These are phyloP conservation scores for Prunella himalayana DNA, from an alignment of 2,113 vertebrate species.

Conservation along the genomic window DNA sequence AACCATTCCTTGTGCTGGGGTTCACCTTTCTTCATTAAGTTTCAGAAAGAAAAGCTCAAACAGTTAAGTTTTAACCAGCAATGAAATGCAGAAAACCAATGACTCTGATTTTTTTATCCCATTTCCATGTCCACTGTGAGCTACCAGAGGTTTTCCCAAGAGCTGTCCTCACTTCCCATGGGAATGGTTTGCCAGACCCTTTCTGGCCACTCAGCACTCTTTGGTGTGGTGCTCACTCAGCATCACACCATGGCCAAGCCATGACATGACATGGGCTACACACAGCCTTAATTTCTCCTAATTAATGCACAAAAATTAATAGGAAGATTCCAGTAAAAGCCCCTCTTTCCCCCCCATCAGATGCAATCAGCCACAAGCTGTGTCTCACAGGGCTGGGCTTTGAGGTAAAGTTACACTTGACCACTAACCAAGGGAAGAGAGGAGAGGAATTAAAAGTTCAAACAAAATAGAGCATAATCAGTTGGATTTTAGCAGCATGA, in stretches of 20 bases:
- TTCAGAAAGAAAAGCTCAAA: background rate
- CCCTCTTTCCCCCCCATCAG: background rate
- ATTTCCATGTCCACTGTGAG: background rate
- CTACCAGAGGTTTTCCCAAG: background rate
- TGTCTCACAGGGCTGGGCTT: background rate
- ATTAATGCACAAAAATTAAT: background rate
- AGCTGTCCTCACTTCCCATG: background rate
- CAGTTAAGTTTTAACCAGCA: background rate
- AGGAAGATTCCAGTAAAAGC: background rate
- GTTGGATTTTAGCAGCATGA: background rate
- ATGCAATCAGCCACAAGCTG: constrained; percentile 41
- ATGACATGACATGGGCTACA: background rate
- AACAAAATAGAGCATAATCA: background rate
- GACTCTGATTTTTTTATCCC: background rate
- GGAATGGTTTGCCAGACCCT: background rate
- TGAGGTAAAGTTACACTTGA: background rate
- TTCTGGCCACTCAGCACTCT: background rate
- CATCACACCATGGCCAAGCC: background rate
- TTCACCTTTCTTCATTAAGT: no score
- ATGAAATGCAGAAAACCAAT: background rate
- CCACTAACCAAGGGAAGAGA: background rate
- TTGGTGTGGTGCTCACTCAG: background rate
- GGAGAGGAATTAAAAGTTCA: constrained; percentile 11
- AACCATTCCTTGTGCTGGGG: no score
- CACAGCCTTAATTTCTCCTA: background rate